phyloP scores from a whole-genome alignment of 1,140 invertebrate species.

The Apis dorsata region DNA sequence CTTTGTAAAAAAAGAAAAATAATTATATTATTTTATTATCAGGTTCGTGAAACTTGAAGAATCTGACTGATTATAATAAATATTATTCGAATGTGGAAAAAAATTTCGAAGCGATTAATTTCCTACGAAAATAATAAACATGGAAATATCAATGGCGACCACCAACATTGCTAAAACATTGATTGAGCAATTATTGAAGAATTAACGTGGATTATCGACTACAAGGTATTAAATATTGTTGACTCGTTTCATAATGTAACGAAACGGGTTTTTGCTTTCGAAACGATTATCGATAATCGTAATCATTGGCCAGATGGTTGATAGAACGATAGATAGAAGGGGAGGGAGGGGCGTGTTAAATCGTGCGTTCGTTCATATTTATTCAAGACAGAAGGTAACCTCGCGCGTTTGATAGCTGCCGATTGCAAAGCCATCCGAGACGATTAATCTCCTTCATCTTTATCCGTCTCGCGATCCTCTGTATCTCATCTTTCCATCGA shows the following conservation, averaged over 20 bases:
- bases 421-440: slow-evolving; percentile 27
- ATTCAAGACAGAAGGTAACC: slow-evolving; percentile 26
- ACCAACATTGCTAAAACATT: not conserved
- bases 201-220: not conserved
- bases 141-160: too few species aligned
- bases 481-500: slow-evolving; percentile 44
- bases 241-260: not conserved
- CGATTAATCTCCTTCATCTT: slow-evolving; percentile 37
- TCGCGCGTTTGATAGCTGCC: slow-evolving; percentile 31
- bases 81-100: not conserved
- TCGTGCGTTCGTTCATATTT: slow-evolving; percentile 10
- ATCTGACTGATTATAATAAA: not conserved
- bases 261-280: not conserved
- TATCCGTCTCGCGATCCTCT: slow-evolving; percentile 30
- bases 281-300: slow-evolving; percentile 29
- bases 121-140: not conserved
- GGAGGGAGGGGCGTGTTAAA: not conserved
- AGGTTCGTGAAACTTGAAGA: too few species aligned
- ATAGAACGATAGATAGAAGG: too few species aligned
- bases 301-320: not conserved
- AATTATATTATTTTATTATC: too few species aligned
- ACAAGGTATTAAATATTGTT: not conserved
- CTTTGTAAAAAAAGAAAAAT: too few species aligned
- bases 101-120: not conserved
- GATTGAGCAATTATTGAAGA: slow-evolving; percentile 23